Conservation (phyloP, 2,113 vertebrate species). For the Cebidichthys violaceus region DNA sequence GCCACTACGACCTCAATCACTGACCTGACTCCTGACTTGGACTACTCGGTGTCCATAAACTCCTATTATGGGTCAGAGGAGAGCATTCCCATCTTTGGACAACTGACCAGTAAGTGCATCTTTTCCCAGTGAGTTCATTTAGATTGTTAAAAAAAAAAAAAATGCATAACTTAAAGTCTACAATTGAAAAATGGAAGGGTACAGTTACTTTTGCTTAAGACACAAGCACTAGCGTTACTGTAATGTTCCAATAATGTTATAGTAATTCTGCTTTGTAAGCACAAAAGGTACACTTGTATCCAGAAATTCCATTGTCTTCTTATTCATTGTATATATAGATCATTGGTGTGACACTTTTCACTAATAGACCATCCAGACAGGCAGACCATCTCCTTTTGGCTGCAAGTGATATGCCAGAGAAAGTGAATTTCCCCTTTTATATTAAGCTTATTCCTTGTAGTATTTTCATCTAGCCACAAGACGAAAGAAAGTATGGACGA, state of each 20-base stretch:
- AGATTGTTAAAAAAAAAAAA: neutral
- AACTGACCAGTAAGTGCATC: slow-evolving; percentile 93
- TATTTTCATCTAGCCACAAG: slow-evolving; percentile 30
- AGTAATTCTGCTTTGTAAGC: neutral
- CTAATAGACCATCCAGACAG: neutral
- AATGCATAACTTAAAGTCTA: neutral
- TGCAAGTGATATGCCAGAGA: neutral
- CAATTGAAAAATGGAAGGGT: neutral
- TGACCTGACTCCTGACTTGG: slow-evolving; percentile 89
- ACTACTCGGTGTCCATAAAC: slow-evolving; percentile 93
- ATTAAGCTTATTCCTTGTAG: neutral
- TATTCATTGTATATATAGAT: neutral
- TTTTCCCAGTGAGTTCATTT: neutral
- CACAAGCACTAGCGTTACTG: neutral
- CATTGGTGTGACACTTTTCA: neutral
- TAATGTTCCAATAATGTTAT: neutral
- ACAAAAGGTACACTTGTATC: neutral
- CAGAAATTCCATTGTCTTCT: neutral
- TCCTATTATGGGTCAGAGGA: slow-evolving; percentile 90
- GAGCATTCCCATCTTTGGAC: slow-evolving; percentile 95
- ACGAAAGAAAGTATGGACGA: slow-evolving; percentile 10
- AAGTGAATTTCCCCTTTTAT: neutral
- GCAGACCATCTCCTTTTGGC: neutral
- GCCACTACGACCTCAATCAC: slow-evolving; percentile 89
- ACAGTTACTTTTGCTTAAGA: neutral